Conservation (phyloP, 1,140 invertebrate species). For the Chionoecetes opilio region DNA sequence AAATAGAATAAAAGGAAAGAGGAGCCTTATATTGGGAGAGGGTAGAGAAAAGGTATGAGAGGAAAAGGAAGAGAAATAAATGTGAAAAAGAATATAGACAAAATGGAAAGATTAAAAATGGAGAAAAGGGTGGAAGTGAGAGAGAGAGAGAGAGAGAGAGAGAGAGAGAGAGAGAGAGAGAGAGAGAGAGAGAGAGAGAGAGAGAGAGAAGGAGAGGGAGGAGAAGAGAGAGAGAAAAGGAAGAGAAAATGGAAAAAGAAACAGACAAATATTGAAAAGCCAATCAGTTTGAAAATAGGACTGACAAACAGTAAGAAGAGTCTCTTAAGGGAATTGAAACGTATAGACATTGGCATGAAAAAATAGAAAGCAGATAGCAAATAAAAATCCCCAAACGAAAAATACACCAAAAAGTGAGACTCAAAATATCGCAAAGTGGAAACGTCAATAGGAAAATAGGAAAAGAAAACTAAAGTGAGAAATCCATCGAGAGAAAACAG, state of each 20-base stretch:
- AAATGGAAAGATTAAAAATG: not conserved
- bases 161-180: not conserved
- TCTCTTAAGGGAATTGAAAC: too few relatives aligned
- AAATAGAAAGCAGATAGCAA: too few relatives aligned
- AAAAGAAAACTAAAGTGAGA: slow-evolving; percentile 22
- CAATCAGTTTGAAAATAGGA: too few relatives aligned
- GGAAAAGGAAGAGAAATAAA: not conserved
- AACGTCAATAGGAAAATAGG: not conserved
- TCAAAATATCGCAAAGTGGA: not conserved
- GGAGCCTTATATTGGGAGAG: not conserved
- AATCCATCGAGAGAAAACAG: slow-evolving; percentile 42
- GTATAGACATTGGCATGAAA: too few relatives aligned
- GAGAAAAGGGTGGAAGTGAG: not conserved
- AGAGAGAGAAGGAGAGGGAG: not conserved
- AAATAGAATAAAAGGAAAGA: not conserved
- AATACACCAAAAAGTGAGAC: not conserved
- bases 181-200: not conserved
- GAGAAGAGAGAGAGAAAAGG: slow-evolving; percentile 19
- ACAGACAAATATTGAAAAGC: not conserved
- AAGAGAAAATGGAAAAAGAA: not conserved
- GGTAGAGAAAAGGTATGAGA: not conserved
- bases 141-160: not conserved
- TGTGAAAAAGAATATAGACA: not conserved
- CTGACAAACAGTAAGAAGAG: too few relatives aligned
- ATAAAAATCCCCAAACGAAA: too few relatives aligned